These are phyloP conservation scores for Odocoileus virginianus DNA, from an alignment of 2,113 vertebrate species.

Conservation along the genomic window DNA sequence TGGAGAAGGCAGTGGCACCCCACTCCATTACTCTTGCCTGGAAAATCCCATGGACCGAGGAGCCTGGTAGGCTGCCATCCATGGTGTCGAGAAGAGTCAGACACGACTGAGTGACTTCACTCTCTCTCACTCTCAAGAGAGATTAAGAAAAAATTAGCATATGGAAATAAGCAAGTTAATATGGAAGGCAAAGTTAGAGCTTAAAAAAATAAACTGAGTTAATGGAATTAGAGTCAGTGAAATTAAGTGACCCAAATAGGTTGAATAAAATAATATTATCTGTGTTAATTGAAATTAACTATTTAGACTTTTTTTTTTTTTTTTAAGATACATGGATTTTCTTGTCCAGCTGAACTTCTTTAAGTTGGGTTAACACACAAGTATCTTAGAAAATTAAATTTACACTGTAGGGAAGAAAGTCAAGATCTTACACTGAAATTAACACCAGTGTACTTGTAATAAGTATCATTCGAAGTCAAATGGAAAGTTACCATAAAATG, in stretches of 20 bases:
- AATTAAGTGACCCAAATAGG: background rate
- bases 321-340: background rate
- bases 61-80: background rate
- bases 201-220: background rate
- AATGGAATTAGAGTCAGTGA: background rate
- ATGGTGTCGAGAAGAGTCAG: rapidly evolving
- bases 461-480: background rate
- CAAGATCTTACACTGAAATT: background rate
- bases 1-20: too few relatives aligned
- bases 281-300: background rate
- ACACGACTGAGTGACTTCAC: background rate
- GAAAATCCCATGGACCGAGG: too few relatives aligned
- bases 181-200: background rate
- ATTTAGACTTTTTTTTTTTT: background rate
- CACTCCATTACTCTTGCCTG: too few relatives aligned
- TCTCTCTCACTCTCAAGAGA: background rate
- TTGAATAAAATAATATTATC: background rate
- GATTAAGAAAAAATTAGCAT: background rate
- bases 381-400: background rate
- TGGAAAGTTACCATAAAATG: background rate
- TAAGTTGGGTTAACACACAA: background rate
- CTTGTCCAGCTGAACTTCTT: background rate
- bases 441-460: background rate
- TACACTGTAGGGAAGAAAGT: background rate
- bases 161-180: background rate